These are phyloP conservation scores for Synergus gifuensis DNA, from an alignment of 2,888 invertebrate species.

Conservation along the genomic window DNA sequence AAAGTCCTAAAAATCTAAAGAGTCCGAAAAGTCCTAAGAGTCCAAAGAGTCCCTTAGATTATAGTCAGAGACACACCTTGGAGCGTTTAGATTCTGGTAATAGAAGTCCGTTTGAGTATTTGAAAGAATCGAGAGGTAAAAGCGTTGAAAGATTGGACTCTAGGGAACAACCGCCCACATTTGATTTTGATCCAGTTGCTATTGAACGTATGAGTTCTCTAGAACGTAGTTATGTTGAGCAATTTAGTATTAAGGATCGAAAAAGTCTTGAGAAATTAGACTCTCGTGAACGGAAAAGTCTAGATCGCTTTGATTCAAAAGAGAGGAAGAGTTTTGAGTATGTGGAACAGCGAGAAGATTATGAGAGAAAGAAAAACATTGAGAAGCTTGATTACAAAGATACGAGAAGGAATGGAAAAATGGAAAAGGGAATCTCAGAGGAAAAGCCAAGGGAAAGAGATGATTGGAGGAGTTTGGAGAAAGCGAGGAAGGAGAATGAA, in stretches of 20 bases:
- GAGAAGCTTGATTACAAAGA: conserved; percentile 64
- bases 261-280: conserved; percentile 63
- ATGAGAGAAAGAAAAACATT: conserved; percentile 55
- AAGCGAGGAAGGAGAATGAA: conserved; percentile 72
- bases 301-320: conserved; percentile 61
- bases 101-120: conserved; percentile 62
- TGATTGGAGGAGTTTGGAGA: conserved; percentile 74
- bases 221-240: conserved; percentile 58
- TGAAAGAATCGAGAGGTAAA: conserved; percentile 63
- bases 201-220: conserved; percentile 68
- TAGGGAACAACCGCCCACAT: conserved; percentile 63
- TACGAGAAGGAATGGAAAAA: conserved; percentile 50
- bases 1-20: conserved; percentile 61
- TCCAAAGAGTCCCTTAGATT: conserved; percentile 58
- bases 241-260: conserved; percentile 59
- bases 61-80: conserved; percentile 69
- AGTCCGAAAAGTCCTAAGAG: conserved; percentile 62
- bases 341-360: conserved; percentile 62
- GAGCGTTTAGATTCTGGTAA: conserved; percentile 69
- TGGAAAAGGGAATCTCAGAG: conserved; percentile 62
- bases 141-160: conserved; percentile 71
- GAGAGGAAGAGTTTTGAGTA: conserved; percentile 66
- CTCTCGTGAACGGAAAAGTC: conserved; percentile 62
- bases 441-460: conserved; percentile 72
- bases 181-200: conserved; percentile 71